These are phyloP conservation scores for Hylomyscus alleni DNA, from an alignment of 2,797 vertebrate genomes.

Conservation along the genomic window DNA sequence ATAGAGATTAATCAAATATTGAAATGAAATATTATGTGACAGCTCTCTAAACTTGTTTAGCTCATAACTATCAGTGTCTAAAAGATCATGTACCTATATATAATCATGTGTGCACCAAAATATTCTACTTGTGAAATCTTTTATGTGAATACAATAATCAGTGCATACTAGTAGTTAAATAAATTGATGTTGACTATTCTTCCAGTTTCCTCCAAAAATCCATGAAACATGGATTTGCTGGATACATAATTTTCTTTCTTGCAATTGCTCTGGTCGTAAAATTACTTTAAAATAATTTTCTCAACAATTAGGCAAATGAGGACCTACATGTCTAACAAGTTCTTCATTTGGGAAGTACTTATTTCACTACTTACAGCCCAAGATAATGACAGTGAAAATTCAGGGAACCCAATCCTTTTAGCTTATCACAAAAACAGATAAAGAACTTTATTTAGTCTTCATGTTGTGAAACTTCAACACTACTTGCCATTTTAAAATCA, in stretches of 20 bases:
- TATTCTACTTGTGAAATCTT: not conserved
- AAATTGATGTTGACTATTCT: not conserved
- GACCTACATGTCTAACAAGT: not conserved
- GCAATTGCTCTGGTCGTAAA: slow-evolving; percentile 53
- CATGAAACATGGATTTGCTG: not conserved
- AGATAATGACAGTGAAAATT: slow-evolving; percentile 28
- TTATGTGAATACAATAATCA: not conserved
- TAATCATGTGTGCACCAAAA: not conserved
- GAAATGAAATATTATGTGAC: not conserved
- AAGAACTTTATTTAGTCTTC: not conserved
- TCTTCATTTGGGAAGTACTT: slow-evolving; percentile 55
- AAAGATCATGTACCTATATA: not conserved
- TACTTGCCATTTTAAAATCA: not conserved
- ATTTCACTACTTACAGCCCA: slow-evolving; percentile 6
- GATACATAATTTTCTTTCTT: slow-evolving; percentile 59
- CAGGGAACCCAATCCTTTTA: not conserved
- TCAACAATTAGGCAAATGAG: slow-evolving; percentile 62
- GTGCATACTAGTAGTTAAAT: not conserved
- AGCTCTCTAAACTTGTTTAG: not conserved
- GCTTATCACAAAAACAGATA: not conserved
- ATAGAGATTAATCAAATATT: not conserved
- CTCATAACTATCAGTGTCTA: not conserved
- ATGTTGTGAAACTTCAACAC: not conserved
- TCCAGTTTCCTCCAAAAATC: not conserved
- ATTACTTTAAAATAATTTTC: slow-evolving; percentile 71